These are phyloP conservation scores for Zosterops japonicus DNA, from an alignment of 2,113 vertebrate species.

Conservation along the genomic window DNA sequence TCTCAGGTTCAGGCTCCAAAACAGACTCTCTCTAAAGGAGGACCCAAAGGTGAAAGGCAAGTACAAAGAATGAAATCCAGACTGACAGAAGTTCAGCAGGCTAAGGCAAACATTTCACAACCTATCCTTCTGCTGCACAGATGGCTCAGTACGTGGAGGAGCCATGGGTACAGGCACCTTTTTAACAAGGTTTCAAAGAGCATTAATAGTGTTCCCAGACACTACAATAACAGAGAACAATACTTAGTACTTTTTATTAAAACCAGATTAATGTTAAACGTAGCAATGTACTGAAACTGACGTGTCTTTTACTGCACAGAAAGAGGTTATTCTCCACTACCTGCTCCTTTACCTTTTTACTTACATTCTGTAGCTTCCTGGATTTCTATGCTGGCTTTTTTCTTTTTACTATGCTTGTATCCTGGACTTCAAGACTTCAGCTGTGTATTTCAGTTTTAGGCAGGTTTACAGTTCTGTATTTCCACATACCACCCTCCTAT, in stretches of 20 bases:
- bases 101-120: not conserved
- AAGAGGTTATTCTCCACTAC: not conserved
- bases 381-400: rapidly evolving
- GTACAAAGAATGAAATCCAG: not conserved
- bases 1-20: not conserved
- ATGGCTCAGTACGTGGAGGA: not conserved
- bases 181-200: not conserved
- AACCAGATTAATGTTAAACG: not conserved
- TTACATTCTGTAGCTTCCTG: not conserved
- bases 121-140: not conserved
- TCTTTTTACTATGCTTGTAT: not conserved
- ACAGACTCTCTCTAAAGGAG: not conserved
- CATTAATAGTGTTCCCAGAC: not conserved
- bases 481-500: not conserved
- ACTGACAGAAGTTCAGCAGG: constrained; percentile 20
- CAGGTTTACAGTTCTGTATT: not conserved
- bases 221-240: not conserved
- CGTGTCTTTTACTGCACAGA: not conserved
- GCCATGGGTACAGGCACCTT: not conserved
- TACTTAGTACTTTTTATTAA: not conserved
- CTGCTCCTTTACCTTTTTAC: not conserved
- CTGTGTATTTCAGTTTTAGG: not conserved
- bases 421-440: not conserved
- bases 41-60: constrained; percentile 7
- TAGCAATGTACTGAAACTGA: not conserved